Base-by-base conservation (phyloP, 2,888 invertebrate species). In the Idaea biselata region DNA sequence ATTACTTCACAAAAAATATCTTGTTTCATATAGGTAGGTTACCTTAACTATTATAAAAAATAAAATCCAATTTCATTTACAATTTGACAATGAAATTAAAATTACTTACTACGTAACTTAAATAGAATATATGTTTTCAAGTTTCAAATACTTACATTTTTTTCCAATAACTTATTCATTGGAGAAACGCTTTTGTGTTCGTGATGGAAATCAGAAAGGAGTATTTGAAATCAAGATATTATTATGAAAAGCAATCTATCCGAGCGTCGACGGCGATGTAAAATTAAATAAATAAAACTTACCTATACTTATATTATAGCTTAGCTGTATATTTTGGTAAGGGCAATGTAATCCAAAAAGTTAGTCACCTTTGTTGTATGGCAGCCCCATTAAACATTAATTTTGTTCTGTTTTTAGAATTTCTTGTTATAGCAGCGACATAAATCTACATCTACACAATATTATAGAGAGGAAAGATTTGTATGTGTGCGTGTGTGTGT, bases 31-130 rank as follows among this genome's bases (percentile, higher is more conserved):
- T 3, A n/a, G n/a, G 5, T 25, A 25, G 5, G 25, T 5, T n/a
- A n/a, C n/a, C n/a, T n/a, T n/a, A 25, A 25, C 25, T 25, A 25
- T 25, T 25, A 25, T 1, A 5, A 5, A 25, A 25, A 25, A 25
- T 25, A 25, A 25, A 25, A 25, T 25, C 5, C 25, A 25, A 25
- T 25, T 25, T 25, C 25, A 25, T 25, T 25, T 25, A 25, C 25
- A 25, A 25, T 3, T 25, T 25, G 1, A 25, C 25, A 3, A 89
- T 7, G 11, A 44, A 44, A 44, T 14, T 44, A 44, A 44, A 44
- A 32, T 32, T 32, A 32, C 32, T 32, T 32, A 32, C 32, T 11
- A n/a, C n/a, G n/a, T 44, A 44, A 11, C 14, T 11, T 44, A 14
- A 44, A 44, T 14, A 44, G 44, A 44, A 44, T 44, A 44, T 14